Evolutionary conservation across 2,113 vertebrate genomes (phyloP).

Genomic region (Scytalopus superciliaris): DNA sequence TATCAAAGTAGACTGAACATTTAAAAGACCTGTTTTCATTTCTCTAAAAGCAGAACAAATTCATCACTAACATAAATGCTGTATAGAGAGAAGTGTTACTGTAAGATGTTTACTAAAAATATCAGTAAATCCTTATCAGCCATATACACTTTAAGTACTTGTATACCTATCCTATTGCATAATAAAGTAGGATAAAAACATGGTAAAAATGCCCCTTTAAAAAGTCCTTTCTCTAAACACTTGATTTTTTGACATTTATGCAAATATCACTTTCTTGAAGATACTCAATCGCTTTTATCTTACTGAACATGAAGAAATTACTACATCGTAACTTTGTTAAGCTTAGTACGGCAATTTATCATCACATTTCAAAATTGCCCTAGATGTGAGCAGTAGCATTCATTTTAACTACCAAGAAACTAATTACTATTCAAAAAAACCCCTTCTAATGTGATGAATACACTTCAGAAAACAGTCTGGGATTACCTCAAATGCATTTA

Average conservation of each 20-base stretch:
- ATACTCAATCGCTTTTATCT: background rate
- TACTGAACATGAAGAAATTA: background rate
- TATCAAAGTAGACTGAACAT: background rate
- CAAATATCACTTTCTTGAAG: background rate
- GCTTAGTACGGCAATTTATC: background rate
- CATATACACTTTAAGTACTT: background rate
- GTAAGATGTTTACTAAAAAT: background rate
- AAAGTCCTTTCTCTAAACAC: background rate
- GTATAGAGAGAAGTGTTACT: background rate
- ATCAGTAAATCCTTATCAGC: background rate
- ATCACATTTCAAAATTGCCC: background rate
- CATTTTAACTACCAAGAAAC: background rate
- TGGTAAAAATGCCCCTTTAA: background rate
- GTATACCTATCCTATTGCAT: background rate
- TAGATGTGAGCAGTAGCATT: background rate
- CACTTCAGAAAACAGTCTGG: background rate
- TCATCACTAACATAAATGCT: background rate
- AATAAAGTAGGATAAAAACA: background rate
- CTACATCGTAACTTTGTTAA: background rate
- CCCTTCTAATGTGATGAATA: background rate
- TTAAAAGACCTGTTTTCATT: background rate
- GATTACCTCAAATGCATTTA: background rate
- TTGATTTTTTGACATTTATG: background rate
- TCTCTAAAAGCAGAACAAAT: background rate
- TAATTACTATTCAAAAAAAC: background rate